Percentiles rank a stretch among this genome's conserved stretches.
phyloP scores from a whole-genome alignment of 2,797 vertebrate species.

The Octomys mimax region DNA sequence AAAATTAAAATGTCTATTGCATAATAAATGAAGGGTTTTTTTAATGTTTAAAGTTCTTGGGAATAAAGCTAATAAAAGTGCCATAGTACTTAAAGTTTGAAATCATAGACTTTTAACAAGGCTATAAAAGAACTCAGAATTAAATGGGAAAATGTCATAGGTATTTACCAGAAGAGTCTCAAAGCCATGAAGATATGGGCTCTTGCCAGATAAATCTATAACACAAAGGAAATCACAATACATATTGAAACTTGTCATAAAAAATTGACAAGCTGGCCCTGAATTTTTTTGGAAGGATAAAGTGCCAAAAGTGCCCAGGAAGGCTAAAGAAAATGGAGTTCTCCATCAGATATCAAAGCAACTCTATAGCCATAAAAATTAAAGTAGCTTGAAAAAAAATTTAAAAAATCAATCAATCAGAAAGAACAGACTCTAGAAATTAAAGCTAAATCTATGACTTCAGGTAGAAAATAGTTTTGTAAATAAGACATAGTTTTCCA shows the following conservation, averaged over 20 bases:
- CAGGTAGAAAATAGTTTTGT: not conserved
- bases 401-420: not conserved
- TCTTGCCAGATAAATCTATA: not conserved
- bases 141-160: not conserved
- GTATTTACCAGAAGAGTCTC: not conserved
- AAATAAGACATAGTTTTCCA: constrained; percentile 6
- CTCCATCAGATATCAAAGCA: not conserved
- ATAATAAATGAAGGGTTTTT: not conserved
- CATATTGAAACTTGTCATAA: not conserved
- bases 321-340: not conserved
- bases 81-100: not conserved
- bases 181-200: not conserved
- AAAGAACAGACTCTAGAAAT: not conserved
- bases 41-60: not conserved
- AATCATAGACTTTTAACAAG: constrained; percentile 39
- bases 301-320: not conserved
- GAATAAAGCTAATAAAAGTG: not conserved
- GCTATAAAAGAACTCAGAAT: constrained; percentile 2
- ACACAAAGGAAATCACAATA: not conserved
- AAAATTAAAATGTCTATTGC: not conserved
- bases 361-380: not conserved
- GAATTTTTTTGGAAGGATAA: constrained; percentile 10
- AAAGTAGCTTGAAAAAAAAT: not conserved
- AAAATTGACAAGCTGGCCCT: not conserved
- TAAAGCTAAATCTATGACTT: not conserved